Evolutionary conservation across 2,888 invertebrate genomes (phyloP), one percentile per base, ranked within the genome.

Genomic region (Calameuta pallipes): DNA sequence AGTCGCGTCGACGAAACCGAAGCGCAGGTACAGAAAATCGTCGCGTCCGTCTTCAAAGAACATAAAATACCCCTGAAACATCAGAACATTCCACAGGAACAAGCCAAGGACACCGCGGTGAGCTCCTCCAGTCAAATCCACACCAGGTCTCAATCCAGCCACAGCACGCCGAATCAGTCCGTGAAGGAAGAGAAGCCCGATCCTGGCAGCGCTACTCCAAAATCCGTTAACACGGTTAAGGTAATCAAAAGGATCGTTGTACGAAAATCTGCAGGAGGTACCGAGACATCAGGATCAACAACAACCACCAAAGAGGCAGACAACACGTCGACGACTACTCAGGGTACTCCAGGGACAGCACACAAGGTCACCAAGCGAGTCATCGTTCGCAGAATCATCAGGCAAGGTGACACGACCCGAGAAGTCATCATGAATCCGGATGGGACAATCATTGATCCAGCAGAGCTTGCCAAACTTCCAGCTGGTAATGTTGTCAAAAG

Each of bases 391-490:
- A 85, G 91, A 83, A 91, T 91, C 30, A 91, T 91, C 36, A 88
- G 91, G 6, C 90, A 91, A 23, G 91, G 91, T 0, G 90, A 91
- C 74, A 91, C 89, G 0, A 91, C 89, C 0, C 84, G 91, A 11
- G 91, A 91, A 71, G 88, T 91, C 0, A 89, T 91, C 30, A 90
- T 91, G 90, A 91, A 91, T 84, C 91, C 91, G 0, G 91, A 91
- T 77, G 91, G 91, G 0, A 91, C 90, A 1, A 84, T 89, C 33
- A 90, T 91, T 15, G 91, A 91, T 82, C 90, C 91, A 1, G 88
- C 91, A 0, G 91, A 91, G 76, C 80, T 91, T 4, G 91, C 91
- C 0, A 91, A 91, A 82, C 76, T 91, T 15, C 91, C 91, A 36
- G 89, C 90, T 2, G 90, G 91, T 23, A 91, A 91, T 41, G 90